Evolutionary conservation across 2,113 vertebrate species (phyloP), one percentile per base, ranked within the genome.

Genomic region (Grammomys surdaster): DNA sequence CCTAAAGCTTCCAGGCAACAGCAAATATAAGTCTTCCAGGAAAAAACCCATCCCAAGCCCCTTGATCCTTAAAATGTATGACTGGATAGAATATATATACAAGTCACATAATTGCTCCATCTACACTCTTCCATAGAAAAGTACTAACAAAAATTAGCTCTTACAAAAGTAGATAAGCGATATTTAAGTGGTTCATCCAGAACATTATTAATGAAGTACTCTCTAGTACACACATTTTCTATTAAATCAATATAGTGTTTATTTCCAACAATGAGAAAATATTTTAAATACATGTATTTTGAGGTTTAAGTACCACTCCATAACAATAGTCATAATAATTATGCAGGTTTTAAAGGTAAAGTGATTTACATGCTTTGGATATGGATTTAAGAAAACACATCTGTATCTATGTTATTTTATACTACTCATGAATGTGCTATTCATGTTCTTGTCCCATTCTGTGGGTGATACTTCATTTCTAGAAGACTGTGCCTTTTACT

Each of bases 401-500:
- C 95, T 92, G 24, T 51, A 51, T 75, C 14, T 89, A n/a, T 11
- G 4, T 96, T 96, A 95, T 75, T 90, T 67, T 98, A 95, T 95
- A 89, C 43, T 96, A 69, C 95, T 9, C 22, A 95, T 94, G 95
- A 93, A 70, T 56, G 76, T 40, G 87, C 48, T 56, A 93, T 97
- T 98, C 92, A 80, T 36, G 77, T 97, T 98, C 78, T 70, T 97
- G 97, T 95, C 67, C 22, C 92, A 65, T 97, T 98, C 88, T 98
- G 75, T 92, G 89, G 93, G 69, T 97, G 97, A 98, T 93, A 98
- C 97, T 96, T 98, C 97, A 98, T 98, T 98, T 98, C 76, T 95
- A 90, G 78, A 97, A 96, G 75, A 36, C 90, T 97, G 60, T 80
- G 96, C 60, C 54, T 73, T 91, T 97, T 98, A 81, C 86, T 51